Conservation (phyloP, 2,888 invertebrate genomes). For the Mesopsocus fuscifrons region DNA sequence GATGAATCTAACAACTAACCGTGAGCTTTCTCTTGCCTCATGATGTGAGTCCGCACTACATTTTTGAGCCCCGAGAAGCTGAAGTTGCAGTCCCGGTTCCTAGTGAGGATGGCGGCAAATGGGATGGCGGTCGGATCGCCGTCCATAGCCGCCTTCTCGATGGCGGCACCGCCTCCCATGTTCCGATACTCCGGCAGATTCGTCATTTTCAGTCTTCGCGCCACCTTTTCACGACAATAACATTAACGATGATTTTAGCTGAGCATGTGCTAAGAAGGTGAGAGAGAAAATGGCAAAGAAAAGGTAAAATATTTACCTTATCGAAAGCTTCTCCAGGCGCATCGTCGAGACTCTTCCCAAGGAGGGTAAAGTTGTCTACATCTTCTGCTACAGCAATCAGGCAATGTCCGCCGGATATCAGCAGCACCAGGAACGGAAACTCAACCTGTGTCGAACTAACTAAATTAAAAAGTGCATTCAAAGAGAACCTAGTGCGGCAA, state of each 20-base stretch:
- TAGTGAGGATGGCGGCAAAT: constrained; percentile 48
- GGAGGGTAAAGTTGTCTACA: constrained; percentile 53
- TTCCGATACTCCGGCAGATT: constrained; percentile 53
- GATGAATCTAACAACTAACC: too few species aligned
- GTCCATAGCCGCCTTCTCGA: constrained; percentile 58
- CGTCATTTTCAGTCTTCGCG: constrained; percentile 63
- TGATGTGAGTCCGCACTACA: constrained; percentile 32
- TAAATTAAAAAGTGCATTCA: neutral
- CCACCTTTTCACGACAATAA: constrained; percentile 44
- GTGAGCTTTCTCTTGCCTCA: constrained; percentile 36
- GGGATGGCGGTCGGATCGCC: constrained; percentile 41
- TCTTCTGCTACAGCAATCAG: constrained; percentile 53
- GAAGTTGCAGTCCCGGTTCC: constrained; percentile 65
- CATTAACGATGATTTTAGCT: too few species aligned
- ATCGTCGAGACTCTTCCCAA: constrained; percentile 66
- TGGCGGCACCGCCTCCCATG: constrained; percentile 64
- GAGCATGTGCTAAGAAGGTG: too few species aligned
- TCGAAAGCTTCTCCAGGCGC: constrained; percentile 90
- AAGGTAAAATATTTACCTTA: constrained; percentile 42
- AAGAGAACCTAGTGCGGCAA: neutral
- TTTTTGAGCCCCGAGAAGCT: constrained; percentile 73
- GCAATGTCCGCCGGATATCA: constrained; percentile 90
- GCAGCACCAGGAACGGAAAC: constrained; percentile 75
- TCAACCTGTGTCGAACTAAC: constrained; percentile 29
- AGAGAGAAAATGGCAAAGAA: too few species aligned